Percentiles rank a stretch among this genome's conserved stretches.
These are phyloP conservation scores for Musca domestica DNA, from an alignment of 1,140 invertebrate species.

Conservation along the genomic window DNA sequence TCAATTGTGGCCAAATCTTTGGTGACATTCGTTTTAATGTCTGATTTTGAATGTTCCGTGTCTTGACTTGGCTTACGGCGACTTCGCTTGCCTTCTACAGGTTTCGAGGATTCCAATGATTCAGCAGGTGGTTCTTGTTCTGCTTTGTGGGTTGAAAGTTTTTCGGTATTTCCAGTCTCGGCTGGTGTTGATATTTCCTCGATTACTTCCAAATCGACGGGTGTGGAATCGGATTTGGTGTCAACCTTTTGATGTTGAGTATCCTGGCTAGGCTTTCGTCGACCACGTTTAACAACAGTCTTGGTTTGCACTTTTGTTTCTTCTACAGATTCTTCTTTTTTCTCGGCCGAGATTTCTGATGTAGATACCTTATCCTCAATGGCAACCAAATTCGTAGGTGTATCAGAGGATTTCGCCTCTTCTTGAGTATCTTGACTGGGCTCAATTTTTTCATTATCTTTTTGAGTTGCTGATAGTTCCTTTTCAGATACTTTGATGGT, in stretches of 20 bases:
- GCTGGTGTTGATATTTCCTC: neutral
- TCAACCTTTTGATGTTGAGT: neutral
- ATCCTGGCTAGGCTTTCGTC: slow-evolving; percentile 7
- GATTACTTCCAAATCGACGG: too few species aligned
- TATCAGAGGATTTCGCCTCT: too few species aligned
- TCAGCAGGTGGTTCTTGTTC: too few species aligned
- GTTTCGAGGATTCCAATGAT: too few species aligned
- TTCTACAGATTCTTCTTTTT: neutral
- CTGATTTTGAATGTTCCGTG: neutral
- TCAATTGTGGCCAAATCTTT: neutral
- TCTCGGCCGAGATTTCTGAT: neutral
- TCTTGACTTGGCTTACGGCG: slow-evolving; percentile 13
- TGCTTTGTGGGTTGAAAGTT: too few species aligned
- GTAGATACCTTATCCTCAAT: too few species aligned
- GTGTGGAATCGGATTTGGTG: neutral
- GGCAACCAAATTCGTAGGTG: too few species aligned
- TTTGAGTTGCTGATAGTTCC: too few species aligned
- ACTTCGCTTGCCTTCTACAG: neutral
- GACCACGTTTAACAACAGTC: neutral
- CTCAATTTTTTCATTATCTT: too few species aligned
- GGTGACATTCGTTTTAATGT: neutral
- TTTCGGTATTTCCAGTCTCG: neutral
- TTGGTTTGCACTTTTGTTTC: neutral
- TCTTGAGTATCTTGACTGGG: too few species aligned
- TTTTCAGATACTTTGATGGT: too few species aligned